phyloP scores from a whole-genome alignment of 2,797 vertebrate genomes.

The Serranus cabrilla region DNA sequence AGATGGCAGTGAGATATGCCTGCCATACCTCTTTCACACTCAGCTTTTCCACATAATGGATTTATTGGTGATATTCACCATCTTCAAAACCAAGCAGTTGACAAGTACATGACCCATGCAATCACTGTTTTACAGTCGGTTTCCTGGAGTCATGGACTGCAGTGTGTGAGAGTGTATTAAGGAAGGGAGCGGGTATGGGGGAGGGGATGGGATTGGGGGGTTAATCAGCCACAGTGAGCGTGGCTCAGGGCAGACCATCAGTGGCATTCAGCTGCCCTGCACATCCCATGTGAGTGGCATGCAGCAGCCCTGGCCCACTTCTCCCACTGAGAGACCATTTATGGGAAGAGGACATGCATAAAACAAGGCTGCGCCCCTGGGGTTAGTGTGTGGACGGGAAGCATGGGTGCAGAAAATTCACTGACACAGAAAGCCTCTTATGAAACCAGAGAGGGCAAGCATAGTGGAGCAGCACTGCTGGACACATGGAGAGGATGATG shows the following conservation, averaged over 20 bases:
- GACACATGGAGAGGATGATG: constrained; percentile 48
- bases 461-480: constrained; percentile 24
- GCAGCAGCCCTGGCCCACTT: constrained; percentile 51
- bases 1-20: too few species aligned
- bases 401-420: constrained; percentile 73
- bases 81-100: constrained; percentile 9
- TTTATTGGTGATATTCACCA: constrained; percentile 14
- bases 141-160: constrained; percentile 23
- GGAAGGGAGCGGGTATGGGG: neutral
- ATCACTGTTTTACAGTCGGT: constrained; percentile 37
- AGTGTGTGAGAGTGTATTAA: constrained; percentile 17
- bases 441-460: constrained; percentile 41
- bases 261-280: constrained; percentile 42
- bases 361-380: constrained; percentile 70
- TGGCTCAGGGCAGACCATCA: constrained; percentile 48
- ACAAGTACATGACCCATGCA: constrained; percentile 27
- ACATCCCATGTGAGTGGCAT: constrained; percentile 56
- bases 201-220: neutral
- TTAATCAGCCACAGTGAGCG: constrained; percentile 38
- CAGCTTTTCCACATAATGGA: constrained; percentile 1
- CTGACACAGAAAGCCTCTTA: constrained; percentile 77
- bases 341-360: constrained; percentile 71
- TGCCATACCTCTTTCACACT: neutral
- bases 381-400: constrained; percentile 65
- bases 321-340: constrained; percentile 67